Percentiles rank a stretch among this genome's conserved stretches.
Conservation (phyloP, 1,140 invertebrate species). For the Cyclina sinensis region DNA sequence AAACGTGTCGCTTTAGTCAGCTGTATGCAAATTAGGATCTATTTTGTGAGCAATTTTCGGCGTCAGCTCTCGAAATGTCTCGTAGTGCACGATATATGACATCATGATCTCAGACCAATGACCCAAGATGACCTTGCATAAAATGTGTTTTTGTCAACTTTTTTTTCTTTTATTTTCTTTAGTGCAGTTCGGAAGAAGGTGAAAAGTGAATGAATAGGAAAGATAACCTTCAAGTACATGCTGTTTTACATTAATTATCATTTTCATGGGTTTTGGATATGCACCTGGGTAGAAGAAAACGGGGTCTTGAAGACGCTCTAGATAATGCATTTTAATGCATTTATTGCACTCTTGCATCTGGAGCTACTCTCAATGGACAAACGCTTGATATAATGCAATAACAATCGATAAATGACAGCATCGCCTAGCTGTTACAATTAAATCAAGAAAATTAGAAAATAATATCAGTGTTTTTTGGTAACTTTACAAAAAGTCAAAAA, state of each 20-base stretch:
- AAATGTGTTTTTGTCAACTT: not conserved
- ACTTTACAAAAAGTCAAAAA: slow-evolving; percentile 19
- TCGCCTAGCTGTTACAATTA: slow-evolving; percentile 43
- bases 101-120: slow-evolving; percentile 46
- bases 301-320: slow-evolving; percentile 54
- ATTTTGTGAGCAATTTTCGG: slow-evolving; percentile 43
- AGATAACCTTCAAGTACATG: slow-evolving; percentile 52
- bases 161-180: slow-evolving; percentile 21
- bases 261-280: slow-evolving; percentile 27
- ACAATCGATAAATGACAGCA: slow-evolving; percentile 39
- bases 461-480: slow-evolving; percentile 40
- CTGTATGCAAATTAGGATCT: slow-evolving; percentile 66
- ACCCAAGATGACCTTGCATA: slow-evolving; percentile 38
- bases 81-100: slow-evolving; percentile 58
- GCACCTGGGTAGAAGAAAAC: slow-evolving; percentile 58
- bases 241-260: slow-evolving; percentile 52
- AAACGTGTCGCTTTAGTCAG: slow-evolving; percentile 43
- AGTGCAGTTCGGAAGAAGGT: slow-evolving; percentile 35
- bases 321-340: slow-evolving; percentile 62
- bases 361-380: slow-evolving; percentile 40
- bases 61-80: slow-evolving; percentile 56
- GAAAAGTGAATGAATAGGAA: not conserved
- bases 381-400: slow-evolving; percentile 43
- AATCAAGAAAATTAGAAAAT: slow-evolving; percentile 62
- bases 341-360: slow-evolving; percentile 62